phyloP scores from a whole-genome alignment of 2,113 vertebrate species.

The Cololabis saira region DNA sequence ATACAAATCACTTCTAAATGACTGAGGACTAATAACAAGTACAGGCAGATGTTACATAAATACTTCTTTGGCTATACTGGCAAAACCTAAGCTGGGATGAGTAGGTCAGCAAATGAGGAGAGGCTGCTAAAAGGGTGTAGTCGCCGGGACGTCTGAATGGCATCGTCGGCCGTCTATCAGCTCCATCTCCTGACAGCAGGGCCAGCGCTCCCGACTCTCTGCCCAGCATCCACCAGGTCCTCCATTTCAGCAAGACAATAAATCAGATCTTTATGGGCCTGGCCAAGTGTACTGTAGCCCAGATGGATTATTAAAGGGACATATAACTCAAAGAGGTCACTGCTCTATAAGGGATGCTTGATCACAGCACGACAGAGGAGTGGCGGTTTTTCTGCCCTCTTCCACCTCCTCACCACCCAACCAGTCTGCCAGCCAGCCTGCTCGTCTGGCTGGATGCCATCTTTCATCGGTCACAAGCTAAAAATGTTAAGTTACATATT shows the following conservation, averaged over 20 bases:
- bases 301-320: constrained; percentile 80
- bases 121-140: constrained; percentile 38
- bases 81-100: constrained; percentile 20
- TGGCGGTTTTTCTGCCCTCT: constrained; percentile 58
- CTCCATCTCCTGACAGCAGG: constrained; percentile 69
- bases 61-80: too few relatives aligned
- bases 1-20: too few relatives aligned
- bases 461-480: constrained; percentile 35
- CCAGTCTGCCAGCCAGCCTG: constrained; percentile 54
- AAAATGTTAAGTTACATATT: constrained; percentile 51
- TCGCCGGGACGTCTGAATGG: constrained; percentile 44
- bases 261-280: constrained; percentile 79
- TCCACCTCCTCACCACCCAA: constrained; percentile 49
- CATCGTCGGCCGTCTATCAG: constrained; percentile 68
- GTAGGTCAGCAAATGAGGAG: neutral
- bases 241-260: constrained; percentile 75
- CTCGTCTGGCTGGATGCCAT: constrained; percentile 47
- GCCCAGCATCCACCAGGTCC: constrained; percentile 48
- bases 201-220: constrained; percentile 51
- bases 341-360: constrained; percentile 70
- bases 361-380: constrained; percentile 59
- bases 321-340: constrained; percentile 80
- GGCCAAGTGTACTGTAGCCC: constrained; percentile 59
- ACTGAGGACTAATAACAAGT: too few relatives aligned
- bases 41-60: too few relatives aligned